Conservation (phyloP, 1,140 invertebrate species). For the Lordiphosa collinella region DNA sequence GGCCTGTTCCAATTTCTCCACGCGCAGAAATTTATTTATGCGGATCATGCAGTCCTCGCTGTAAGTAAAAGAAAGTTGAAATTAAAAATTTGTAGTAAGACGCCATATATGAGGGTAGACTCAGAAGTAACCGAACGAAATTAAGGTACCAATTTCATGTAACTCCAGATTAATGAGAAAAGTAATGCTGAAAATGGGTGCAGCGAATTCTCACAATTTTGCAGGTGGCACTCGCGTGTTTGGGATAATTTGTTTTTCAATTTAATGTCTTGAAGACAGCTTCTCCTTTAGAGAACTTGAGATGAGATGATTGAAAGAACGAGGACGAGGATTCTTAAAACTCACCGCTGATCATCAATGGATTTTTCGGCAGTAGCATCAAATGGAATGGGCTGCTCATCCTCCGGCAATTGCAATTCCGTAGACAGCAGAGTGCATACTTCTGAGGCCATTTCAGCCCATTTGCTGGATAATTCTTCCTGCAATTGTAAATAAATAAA, state of each 20-base stretch:
- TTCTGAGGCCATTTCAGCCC: slow-evolving; percentile 87
- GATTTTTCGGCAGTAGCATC: slow-evolving; percentile 90
- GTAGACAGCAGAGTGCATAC: slow-evolving; percentile 85
- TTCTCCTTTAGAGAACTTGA: no score
- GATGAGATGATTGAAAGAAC: no score
- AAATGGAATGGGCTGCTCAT: slow-evolving; percentile 86
- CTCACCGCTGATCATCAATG: slow-evolving; percentile 94
- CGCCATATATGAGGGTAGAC: not conserved
- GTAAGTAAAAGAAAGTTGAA: slow-evolving; percentile 73
- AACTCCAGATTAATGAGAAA: no score
- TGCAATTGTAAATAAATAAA: slow-evolving; percentile 50
- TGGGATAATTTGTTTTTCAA: no score
- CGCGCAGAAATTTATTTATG: slow-evolving; percentile 88
- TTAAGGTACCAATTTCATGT: no score
- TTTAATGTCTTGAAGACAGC: no score
- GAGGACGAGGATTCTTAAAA: no score
- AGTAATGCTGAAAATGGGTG: no score
- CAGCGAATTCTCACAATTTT: no score
- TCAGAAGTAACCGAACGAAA: slow-evolving; percentile 15
- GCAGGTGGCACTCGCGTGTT: no score
- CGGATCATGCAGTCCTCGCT: slow-evolving; percentile 92
- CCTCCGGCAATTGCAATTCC: slow-evolving; percentile 81
- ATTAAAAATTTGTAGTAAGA: slow-evolving; percentile 16
- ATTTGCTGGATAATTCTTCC: slow-evolving; percentile 83
- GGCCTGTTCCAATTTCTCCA: slow-evolving; percentile 86